These are phyloP conservation scores for Orchestia grillus DNA, from an alignment of 1,140 invertebrate species.

Conservation along the genomic window DNA sequence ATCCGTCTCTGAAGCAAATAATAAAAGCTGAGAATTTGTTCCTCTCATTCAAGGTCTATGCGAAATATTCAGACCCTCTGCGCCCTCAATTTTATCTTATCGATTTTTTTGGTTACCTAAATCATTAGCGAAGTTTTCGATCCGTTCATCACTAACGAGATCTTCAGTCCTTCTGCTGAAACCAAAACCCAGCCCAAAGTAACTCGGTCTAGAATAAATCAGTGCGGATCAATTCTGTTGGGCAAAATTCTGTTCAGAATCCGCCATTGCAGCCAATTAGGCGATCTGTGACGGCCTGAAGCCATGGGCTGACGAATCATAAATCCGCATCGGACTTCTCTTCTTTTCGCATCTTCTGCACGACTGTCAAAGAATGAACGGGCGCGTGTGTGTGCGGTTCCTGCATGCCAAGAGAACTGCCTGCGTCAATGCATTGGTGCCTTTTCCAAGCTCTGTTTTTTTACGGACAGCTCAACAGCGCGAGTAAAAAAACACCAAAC, in stretches of 20 bases:
- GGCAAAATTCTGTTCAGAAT: not conserved
- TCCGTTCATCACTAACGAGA: not conserved
- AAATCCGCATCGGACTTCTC: not conserved
- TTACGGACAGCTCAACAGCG: not conserved
- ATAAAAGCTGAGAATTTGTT: not conserved
- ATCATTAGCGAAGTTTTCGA: not conserved
- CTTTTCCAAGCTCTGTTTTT: not conserved
- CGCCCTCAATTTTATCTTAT: not conserved
- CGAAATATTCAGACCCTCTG: not conserved
- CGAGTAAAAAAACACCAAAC: slow-evolving; percentile 2
- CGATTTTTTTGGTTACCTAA: not conserved
- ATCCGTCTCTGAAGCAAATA: not conserved
- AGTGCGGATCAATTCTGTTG: too few species aligned
- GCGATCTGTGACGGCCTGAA: not conserved
- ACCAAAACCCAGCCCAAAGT: not conserved
- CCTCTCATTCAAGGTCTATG: not conserved
- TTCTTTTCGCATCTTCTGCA: not conserved
- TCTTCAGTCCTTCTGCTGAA: not conserved
- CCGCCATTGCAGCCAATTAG: slow-evolving; percentile 5
- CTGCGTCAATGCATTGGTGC: not conserved
- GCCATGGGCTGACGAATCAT: not conserved
- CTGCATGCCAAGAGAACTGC: not conserved
- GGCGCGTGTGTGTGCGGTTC: not conserved
- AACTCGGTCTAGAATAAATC: too few species aligned
- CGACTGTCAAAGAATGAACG: not conserved